Conservation (phyloP, 2,888 invertebrate genomes). For the Amaurobius ferox region DNA sequence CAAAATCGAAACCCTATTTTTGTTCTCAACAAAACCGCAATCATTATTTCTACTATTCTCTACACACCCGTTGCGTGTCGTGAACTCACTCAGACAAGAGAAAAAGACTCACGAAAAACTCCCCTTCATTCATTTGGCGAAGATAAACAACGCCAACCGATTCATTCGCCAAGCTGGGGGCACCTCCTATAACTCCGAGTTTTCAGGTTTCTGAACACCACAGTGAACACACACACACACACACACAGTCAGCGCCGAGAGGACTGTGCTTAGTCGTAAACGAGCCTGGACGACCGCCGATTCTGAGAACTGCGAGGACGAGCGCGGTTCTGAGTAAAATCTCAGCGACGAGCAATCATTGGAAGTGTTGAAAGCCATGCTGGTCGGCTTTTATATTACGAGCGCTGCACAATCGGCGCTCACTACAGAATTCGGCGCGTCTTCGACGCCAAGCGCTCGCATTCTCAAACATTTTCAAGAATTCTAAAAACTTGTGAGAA, state of each 20-base stretch:
- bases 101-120: too few species aligned
- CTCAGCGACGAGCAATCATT: conserved; percentile 53
- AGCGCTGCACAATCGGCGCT: background rate
- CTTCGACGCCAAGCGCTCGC: background rate
- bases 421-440: background rate
- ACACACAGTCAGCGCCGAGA: conserved; percentile 14
- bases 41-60: background rate
- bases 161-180: too few species aligned
- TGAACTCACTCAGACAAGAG: background rate
- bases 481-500: background rate
- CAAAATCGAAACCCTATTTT: too few species aligned
- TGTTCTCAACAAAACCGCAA: background rate
- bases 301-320: conserved; percentile 55
- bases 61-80: background rate
- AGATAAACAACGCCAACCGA: background rate
- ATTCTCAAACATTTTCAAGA: background rate
- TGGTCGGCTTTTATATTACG: conserved; percentile 50
- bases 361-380: conserved; percentile 63
- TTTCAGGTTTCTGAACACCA: background rate
- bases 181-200: background rate
- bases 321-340: conserved; percentile 55
- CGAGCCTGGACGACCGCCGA: conserved; percentile 25
- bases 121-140: too few species aligned
- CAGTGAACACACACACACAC: conserved; percentile 14
- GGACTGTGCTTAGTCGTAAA: conserved; percentile 41